These are phyloP conservation scores for Malacoraja senta DNA, from an alignment of 2,797 vertebrate species.

Conservation along the genomic window DNA sequence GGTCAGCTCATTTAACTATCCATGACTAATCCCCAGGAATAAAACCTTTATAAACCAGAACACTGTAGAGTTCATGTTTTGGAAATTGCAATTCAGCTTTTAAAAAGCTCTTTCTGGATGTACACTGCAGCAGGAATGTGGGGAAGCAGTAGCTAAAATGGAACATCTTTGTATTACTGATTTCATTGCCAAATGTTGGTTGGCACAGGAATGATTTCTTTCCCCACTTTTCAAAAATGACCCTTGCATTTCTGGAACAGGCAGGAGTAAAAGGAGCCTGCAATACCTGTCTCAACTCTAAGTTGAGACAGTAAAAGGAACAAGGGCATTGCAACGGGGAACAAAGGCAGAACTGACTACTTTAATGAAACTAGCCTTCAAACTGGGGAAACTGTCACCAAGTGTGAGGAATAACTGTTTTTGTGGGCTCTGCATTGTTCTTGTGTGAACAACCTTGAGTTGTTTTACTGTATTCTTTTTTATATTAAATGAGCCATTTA, in stretches of 20 bases:
- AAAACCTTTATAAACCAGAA: slow-evolving; percentile 2
- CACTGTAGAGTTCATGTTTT: not conserved
- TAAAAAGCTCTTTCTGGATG: not conserved
- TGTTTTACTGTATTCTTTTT: not conserved
- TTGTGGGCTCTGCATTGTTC: not conserved
- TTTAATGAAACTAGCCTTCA: no score
- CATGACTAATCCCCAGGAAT: no score
- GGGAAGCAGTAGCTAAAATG: not conserved
- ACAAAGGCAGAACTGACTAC: not conserved
- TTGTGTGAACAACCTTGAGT: not conserved
- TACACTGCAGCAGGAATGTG: not conserved
- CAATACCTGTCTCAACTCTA: no score
- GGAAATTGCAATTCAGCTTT: not conserved
- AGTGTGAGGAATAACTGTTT: no score
- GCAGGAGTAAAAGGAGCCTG: not conserved
- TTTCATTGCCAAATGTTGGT: not conserved
- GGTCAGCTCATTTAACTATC: not conserved
- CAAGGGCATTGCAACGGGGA: not conserved
- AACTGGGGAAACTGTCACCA: not conserved
- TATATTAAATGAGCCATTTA: not conserved
- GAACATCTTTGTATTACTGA: not conserved
- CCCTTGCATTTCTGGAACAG: not conserved
- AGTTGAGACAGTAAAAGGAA: not conserved
- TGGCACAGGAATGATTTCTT: not conserved
- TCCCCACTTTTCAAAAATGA: not conserved